Percentiles rank a stretch among this genome's conserved stretches.
Conservation (phyloP, 2,797 vertebrate species). For the Choloepus didactylus region DNA sequence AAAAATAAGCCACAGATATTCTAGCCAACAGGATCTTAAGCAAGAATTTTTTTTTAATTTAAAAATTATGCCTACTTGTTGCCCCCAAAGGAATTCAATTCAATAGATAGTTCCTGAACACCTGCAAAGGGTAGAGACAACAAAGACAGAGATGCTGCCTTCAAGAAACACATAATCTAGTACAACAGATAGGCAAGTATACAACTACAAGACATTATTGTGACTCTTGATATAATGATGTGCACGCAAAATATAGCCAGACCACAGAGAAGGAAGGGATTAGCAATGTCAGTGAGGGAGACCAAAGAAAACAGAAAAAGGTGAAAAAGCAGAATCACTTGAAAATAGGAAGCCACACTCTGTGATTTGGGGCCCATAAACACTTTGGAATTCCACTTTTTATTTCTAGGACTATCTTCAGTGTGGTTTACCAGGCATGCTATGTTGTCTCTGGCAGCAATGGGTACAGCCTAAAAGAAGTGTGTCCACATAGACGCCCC, state of each 20-base stretch:
- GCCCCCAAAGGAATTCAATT: constrained; percentile 70
- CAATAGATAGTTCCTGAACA: constrained; percentile 46
- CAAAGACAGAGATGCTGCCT: not conserved
- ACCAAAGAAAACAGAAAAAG: not conserved
- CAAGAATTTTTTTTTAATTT: constrained; percentile 69
- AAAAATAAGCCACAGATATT: constrained; percentile 82
- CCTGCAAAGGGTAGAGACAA: constrained; percentile 34
- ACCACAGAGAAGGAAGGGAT: not conserved
- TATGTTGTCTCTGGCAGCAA: not conserved
- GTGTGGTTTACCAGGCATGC: not conserved
- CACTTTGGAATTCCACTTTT: not conserved
- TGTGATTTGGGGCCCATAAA: not conserved
- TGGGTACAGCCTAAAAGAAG: not conserved
- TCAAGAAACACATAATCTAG: constrained; percentile 11
- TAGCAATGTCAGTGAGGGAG: not conserved
- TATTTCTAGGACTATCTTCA: not conserved
- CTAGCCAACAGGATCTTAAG: constrained; percentile 77
- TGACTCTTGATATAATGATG: not conserved
- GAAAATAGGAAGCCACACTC: not conserved
- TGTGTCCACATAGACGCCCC: not conserved
- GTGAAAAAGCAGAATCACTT: not conserved
- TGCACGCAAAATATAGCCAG: not conserved
- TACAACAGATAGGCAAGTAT: not conserved
- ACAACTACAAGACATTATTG: not conserved
- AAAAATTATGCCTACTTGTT: constrained; percentile 71